A percentile compares a stretch with the other conserved stretches of the same genome.
Evolutionary conservation across 2,113 vertebrate genomes (phyloP).

Genomic region (Heterochromis multidens): DNA sequence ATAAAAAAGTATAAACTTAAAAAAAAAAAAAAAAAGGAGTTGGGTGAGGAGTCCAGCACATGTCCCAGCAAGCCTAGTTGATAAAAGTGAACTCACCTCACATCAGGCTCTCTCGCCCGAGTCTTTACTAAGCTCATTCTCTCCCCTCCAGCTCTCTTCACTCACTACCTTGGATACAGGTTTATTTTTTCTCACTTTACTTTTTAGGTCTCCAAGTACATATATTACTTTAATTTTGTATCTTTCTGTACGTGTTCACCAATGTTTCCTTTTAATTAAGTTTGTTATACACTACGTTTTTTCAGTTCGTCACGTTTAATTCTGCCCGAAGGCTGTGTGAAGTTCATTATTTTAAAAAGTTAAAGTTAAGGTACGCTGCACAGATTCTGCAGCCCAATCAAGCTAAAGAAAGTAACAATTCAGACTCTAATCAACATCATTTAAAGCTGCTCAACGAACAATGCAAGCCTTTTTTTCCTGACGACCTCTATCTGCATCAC

Average conservation of each 20-base stretch:
- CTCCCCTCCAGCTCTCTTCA: too few relatives aligned
- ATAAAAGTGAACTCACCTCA: neutral
- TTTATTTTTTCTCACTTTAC: too few relatives aligned
- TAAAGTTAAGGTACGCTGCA: neutral
- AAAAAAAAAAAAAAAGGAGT: neutral
- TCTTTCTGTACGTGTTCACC: neutral
- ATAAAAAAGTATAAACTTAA: neutral
- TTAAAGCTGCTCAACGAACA: neutral
- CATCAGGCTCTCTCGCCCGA: too few relatives aligned
- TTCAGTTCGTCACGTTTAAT: too few relatives aligned
- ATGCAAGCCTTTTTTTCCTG: neutral
- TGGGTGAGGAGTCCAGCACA: neutral
- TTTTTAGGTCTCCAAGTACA: neutral
- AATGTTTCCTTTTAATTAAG: neutral
- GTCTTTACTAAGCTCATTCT: too few relatives aligned
- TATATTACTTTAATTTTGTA: neutral
- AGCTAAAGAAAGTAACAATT: neutral
- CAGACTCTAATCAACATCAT: neutral
- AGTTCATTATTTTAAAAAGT: neutral
- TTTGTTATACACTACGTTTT: too few relatives aligned
- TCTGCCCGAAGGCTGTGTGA: too few relatives aligned
- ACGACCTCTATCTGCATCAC: neutral
- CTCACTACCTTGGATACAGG: too few relatives aligned
- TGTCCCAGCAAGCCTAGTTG: neutral
- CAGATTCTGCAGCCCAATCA: neutral